Evolutionary conservation across 2,888 invertebrate species (phyloP), one percentile per base, ranked within the genome.

Genomic region (Labia minor): DNA sequence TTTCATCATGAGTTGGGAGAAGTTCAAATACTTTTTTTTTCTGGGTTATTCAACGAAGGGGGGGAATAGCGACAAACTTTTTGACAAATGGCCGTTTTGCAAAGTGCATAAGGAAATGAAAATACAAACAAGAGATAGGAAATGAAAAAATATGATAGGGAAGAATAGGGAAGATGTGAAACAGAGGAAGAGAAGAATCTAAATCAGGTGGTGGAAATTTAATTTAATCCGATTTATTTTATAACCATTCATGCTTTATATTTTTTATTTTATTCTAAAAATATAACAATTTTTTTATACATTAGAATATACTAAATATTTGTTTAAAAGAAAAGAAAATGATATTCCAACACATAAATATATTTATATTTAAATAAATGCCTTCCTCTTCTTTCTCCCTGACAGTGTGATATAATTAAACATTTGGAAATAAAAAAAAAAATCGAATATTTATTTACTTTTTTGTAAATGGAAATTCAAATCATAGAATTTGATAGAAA

Each of bases 41-140:
- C 49, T 11, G 49, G 49, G 16, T n/a, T 49, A 49, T 49, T 10
- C 16, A 14, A 49, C 14, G 49, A 14, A 3, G 49, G 4, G 26
- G 26, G 26, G 26, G 26, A 6, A n/a, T n/a, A n/a, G n/a, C 8
- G 49, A 49, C 6, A 49, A 49, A 49, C 49, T 49, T 49, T 49
- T n/a, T 49, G 49, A 49, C 49, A 49, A 49, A 49, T 49, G 49
- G 49, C 49, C 49, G 49, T 49, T 49, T 49, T 49, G 49, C 49
- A 49, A 26, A 26, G 26, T 26, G 49, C 16, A 49, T 11, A 14
- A 49, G 49, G 49, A 49, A 49, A 49, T 49, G 49, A 49, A 49
- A 49, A 49, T 49, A 49, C 49, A 49, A 49, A 49, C 49, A 49
- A 49, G 49, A 14, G n/a, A 14, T 16, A 49, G 49, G 49, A 49